Evolutionary conservation across 1,140 invertebrate genomes (phyloP).

Genomic region (Cyclina sinensis): DNA sequence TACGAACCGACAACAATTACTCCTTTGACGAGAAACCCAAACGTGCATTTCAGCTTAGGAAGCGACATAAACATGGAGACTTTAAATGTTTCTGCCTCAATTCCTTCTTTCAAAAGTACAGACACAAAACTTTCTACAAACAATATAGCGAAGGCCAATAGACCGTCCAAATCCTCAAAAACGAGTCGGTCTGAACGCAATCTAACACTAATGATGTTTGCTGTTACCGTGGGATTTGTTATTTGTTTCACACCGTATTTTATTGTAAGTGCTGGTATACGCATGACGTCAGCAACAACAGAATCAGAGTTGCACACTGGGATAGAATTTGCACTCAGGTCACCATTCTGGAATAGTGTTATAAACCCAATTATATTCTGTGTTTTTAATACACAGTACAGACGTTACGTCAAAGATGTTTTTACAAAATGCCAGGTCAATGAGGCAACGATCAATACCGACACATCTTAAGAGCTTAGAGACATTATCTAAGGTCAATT

Average conservation of each 20-base stretch:
- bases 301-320: not conserved
- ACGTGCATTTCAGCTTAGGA: not conserved
- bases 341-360: conserved; percentile 56
- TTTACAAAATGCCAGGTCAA: not conserved
- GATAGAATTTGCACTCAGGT: conserved; percentile 26
- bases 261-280: conserved; percentile 3
- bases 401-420: conserved; percentile 21
- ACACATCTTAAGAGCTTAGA: too few relatives aligned
- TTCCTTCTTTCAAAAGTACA: not conserved
- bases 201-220: conserved; percentile 50
- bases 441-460: not conserved
- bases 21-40: not conserved
- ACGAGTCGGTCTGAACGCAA: conserved; percentile 16
- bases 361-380: conserved; percentile 58
- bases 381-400: conserved; percentile 47
- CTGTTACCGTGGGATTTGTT: conserved; percentile 23
- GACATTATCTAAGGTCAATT: too few relatives aligned
- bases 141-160: not conserved
- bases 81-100: not conserved
- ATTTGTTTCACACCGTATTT: conserved; percentile 51
- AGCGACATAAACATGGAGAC: not conserved
- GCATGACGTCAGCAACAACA: not conserved
- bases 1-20: not conserved
- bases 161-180: not conserved
- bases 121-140: not conserved